Conservation (phyloP, 2,113 vertebrate species). For the Barbus barbus region DNA sequence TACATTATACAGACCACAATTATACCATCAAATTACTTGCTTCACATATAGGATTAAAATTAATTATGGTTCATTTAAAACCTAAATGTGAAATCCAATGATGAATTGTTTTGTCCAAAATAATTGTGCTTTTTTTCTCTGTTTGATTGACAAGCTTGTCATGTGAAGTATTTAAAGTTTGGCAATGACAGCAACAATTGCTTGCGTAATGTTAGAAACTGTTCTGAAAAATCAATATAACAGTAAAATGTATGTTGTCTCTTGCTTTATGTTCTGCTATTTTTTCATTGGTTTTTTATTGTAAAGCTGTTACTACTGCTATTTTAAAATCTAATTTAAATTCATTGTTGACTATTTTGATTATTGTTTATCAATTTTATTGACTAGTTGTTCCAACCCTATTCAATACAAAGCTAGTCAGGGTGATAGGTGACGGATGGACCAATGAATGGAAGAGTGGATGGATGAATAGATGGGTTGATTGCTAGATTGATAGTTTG, state of each 20-base stretch:
- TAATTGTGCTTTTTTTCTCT: not conserved
- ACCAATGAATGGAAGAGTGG: not conserved
- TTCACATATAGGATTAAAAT: not conserved
- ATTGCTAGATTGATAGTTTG: not conserved
- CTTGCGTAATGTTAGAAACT: not conserved
- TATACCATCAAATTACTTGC: not conserved
- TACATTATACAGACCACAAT: not conserved
- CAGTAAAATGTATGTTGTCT: not conserved
- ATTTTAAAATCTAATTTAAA: not conserved
- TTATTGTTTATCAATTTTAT: not conserved
- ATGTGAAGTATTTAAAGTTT: not conserved
- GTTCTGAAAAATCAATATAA: not conserved
- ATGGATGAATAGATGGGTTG: not conserved
- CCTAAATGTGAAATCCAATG: not conserved
- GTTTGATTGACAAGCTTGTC: not conserved
- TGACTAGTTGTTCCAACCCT: not conserved
- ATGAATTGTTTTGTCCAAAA: conserved; percentile 3
- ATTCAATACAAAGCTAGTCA: not conserved
- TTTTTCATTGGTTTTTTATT: not conserved
- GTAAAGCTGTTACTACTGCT: not conserved
- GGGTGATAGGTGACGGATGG: not conserved
- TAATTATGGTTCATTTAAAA: not conserved
- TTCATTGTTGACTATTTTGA: not conserved
- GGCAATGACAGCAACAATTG: not conserved
- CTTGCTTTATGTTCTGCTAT: no score